Evolutionary conservation across 2,888 invertebrate genomes (phyloP).

Genomic region (Dryobota labecula): DNA sequence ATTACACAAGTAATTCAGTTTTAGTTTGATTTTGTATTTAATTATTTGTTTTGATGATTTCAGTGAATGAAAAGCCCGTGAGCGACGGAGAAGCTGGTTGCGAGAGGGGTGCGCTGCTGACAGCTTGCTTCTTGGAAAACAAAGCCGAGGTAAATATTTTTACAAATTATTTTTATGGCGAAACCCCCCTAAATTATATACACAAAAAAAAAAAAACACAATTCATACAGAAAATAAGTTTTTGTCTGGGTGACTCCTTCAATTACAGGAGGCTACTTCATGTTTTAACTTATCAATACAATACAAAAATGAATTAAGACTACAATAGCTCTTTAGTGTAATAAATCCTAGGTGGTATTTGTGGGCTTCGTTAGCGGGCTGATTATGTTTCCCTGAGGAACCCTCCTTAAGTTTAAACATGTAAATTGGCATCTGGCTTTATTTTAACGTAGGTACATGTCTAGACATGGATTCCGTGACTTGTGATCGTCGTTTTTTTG

Average conservation of each 20-base stretch:
- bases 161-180: too few relatives aligned
- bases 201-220: neutral
- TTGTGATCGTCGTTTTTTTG: too few relatives aligned
- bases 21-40: neutral
- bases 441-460: neutral
- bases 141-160: constrained; percentile 43
- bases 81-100: constrained; percentile 75
- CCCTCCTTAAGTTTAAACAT: neutral
- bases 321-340: neutral
- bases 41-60: constrained; percentile 16
- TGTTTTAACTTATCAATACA: neutral
- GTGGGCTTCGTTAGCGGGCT: neutral
- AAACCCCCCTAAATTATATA: neutral
- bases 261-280: too few relatives aligned
- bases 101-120: constrained; percentile 70
- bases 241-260: neutral
- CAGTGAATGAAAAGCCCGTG: constrained; percentile 69
- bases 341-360: neutral
- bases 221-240: neutral
- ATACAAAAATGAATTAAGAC: neutral
- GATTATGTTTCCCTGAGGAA: neutral
- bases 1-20: neutral
- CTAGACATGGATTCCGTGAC: too few relatives aligned
- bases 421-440: neutral
- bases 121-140: constrained; percentile 55